Base-by-base conservation (phyloP, 2,113 vertebrate species). In the Otis tarda region DNA sequence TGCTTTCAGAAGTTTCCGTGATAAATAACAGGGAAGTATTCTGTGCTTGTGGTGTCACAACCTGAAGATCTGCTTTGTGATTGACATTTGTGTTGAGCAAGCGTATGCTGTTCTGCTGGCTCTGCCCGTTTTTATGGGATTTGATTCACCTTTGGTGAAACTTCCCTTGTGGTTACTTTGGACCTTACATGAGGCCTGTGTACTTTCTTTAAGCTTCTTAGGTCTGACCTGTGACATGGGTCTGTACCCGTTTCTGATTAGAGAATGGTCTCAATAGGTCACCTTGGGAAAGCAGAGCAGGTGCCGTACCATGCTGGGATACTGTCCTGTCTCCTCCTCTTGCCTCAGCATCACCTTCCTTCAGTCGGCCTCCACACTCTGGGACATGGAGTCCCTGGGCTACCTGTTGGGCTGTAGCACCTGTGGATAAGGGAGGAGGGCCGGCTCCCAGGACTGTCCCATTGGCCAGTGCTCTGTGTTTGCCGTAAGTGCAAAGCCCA, bases 281-380 rank as follows among this genome's bases (percentile, higher is more conserved):
- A 56, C 28, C 4, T 31, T n/a, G 30, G 43, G 28, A 87, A 41
- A 71, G 33, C 70, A 33, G 55, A 87, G 56, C 11, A 24, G n/a
- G 49, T 19, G 8, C 56, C 0, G 0, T 0, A 0, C 37, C 1
- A 0, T 43, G 78, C 70, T 55, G 28, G 12, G 13, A 3, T 59
- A 2, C 8, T 64, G 53, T 57, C 33, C 35, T 68, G 35, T 33
- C 20, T 45, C 55, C 28, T 67, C 14, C 24, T 74, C 59, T 59
- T 53, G 8, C 52, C 43, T 61, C 59, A 61, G 22, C 39, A 24
- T 65, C 27, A 6, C 14, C 9, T 86, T 59, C 35, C 57, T 80
- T 61, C 23, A 3, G 4, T 52, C 3, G 9, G 8, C 9, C 19
- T 87, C 16, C 8, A 7, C 2, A 6, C 63, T 50, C 22, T 67